A percentile compares a stretch with the other conserved stretches of the same genome.
phyloP scores from a whole-genome alignment of 2,113 vertebrate genomes.

The Leptosomus discolor region DNA sequence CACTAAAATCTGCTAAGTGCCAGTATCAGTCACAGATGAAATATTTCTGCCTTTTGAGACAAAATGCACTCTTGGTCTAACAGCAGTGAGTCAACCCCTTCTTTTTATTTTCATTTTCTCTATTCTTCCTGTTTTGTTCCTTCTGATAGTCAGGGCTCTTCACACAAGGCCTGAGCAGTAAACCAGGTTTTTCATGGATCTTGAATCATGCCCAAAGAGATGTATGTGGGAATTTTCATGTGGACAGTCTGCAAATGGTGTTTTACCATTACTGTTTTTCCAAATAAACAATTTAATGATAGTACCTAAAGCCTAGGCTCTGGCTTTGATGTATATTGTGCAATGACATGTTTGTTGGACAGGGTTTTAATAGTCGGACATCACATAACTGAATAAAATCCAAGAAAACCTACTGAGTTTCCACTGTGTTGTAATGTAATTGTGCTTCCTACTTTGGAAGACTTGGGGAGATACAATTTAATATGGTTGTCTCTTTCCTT shows the following conservation, averaged over 20 bases:
- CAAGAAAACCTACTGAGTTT: not conserved
- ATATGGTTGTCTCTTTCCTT: not conserved
- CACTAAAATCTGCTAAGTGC: not conserved
- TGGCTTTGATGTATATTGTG: not conserved
- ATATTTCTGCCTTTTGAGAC: not conserved
- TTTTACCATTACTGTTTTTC: not conserved
- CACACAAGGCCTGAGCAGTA: not conserved
- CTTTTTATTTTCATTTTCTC: not conserved
- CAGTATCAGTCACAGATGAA: not conserved
- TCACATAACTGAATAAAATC: not conserved
- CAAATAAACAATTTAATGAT: not conserved
- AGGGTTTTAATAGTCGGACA: not conserved
- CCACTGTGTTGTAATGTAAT: not conserved
- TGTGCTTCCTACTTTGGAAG: not conserved
- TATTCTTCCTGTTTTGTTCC: not conserved
- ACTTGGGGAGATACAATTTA: not conserved
- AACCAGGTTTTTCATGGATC: not conserved
- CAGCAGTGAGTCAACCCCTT: not conserved
- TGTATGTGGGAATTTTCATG: not conserved
- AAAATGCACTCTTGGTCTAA: not conserved
- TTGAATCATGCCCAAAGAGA: not conserved
- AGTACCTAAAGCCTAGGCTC: not conserved
- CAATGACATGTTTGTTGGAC: not conserved
- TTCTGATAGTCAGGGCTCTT: not conserved
- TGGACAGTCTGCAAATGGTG: not conserved